phyloP scores from a whole-genome alignment of 2,797 vertebrate species.

The Craterocephalus amniculus region DNA sequence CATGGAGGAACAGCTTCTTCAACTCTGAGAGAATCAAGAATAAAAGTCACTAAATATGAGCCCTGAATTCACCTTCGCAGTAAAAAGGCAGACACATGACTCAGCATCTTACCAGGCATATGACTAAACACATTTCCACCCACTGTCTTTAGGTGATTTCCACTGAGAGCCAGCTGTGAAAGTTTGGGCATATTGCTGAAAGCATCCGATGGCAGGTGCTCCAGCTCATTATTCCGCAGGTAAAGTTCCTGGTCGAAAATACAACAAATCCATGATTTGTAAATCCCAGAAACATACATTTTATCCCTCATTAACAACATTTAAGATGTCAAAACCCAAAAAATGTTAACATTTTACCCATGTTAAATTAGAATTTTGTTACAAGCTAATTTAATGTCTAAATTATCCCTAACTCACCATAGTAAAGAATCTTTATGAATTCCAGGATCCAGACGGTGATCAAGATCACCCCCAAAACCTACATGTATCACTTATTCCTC shows the following conservation, averaged over 20 bases:
- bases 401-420: too few species aligned
- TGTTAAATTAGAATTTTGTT: too few species aligned
- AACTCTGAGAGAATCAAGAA: constrained; percentile 64
- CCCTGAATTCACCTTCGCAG: neutral
- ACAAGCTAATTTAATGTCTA: too few species aligned
- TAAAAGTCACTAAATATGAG: neutral
- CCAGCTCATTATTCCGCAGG: constrained; percentile 81
- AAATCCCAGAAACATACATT: too few species aligned
- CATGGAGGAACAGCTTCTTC: constrained; percentile 78
- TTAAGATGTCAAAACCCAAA: too few species aligned
- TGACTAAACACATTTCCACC: constrained; percentile 76
- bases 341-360: too few species aligned
- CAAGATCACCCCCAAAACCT: too few species aligned
- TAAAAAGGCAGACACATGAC: neutral
- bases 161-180: constrained; percentile 79
- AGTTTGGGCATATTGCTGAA: constrained; percentile 78
- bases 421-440: too few species aligned
- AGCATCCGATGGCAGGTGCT: constrained; percentile 71
- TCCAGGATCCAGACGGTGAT: too few species aligned
- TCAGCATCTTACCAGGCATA: constrained; percentile 71
- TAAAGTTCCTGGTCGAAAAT: constrained; percentile 77
- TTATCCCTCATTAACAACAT: too few species aligned
- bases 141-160: constrained; percentile 81
- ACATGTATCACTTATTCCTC: too few species aligned
- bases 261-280: constrained; percentile 18